Evolutionary conservation across 2,888 invertebrate genomes (phyloP).

Genomic region (Mamestra brassicae): DNA sequence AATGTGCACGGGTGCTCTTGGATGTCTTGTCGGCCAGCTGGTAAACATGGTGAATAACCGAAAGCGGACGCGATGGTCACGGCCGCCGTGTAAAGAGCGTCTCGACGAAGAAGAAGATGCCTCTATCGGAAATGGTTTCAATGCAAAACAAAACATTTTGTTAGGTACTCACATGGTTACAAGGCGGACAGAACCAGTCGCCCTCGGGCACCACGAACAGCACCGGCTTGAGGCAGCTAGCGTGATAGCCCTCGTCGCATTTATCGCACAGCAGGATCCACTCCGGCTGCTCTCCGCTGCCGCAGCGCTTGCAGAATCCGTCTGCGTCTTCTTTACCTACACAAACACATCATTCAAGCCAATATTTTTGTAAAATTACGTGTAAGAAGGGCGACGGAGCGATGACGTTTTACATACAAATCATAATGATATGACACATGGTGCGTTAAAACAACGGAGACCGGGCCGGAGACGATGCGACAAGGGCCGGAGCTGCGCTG

Average conservation of each 20-base stretch:
- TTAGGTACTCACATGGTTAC: slow-evolving; percentile 96
- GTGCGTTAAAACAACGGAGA: no score
- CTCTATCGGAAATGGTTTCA: background rate
- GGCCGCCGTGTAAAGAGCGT: background rate
- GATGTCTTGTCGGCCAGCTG: no score
- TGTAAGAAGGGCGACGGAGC: no score
- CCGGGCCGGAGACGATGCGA: no score
- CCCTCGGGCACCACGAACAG: slow-evolving; percentile 98
- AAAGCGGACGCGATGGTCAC: background rate
- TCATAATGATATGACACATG: no score
- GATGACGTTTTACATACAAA: no score
- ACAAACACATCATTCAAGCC: background rate
- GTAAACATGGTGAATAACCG: no score
- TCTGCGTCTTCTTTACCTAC: slow-evolving; percentile 86
- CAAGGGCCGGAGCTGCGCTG: no score
- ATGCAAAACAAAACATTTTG: background rate
- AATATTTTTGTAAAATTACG: no score
- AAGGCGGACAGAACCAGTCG: slow-evolving; percentile 99
- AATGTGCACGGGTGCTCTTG: no score
- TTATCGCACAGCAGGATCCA: slow-evolving; percentile 99
- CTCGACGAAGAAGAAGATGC: background rate
- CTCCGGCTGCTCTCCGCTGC: slow-evolving; percentile 98
- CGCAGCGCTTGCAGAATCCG: slow-evolving; percentile 97
- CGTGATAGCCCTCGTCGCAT: slow-evolving; percentile 99
- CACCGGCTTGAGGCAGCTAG: slow-evolving; percentile 97